Base-by-base conservation (phyloP, 2,797 vertebrate genomes). In the Gymnoscopelus braueri region DNA sequence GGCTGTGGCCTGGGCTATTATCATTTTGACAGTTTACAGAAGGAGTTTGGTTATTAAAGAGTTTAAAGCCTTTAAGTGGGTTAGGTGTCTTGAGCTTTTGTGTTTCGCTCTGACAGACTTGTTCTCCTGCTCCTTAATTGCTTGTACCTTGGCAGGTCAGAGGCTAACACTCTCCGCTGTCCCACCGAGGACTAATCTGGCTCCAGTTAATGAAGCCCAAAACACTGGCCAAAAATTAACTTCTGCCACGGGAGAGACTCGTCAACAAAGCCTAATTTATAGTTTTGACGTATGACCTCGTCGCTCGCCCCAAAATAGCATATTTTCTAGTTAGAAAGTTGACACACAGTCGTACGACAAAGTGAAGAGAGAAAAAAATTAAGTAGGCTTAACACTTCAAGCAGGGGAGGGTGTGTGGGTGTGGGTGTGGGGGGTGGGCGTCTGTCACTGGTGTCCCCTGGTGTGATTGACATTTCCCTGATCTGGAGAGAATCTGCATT, bases 11-110 rank as follows among this genome's bases (percentile, higher is more conserved):
- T 51, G 73, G 70, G 73, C 86, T 74, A 91, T 92, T 88, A 90
- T 84, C 76, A 72, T 86, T 85, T 71, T 92, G 92, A 93, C 92
- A 92, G 90, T 90, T 89, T 87, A 88, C 86, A 86, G 87, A 91
- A 89, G 39, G 39, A 44, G 86, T 90, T 90, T 87, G 83, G 86
- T 90, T 89, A 90, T 90, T 86, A 80, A 81, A 67, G 74, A 81
- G 80, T 83, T 81, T 84, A 81, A 79, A 80, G 82, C 62, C 65
- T 82, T 64, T 85, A 92, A 94, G 90, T 92, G 91, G 90, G 91
- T 92, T 91, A 88, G 84, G 87, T 78, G 86, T 86, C 90, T 84
- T 79, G 91, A 92, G 92, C 89, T 77, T 90, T 86, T 75, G 82
- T 77, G 64, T 76, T 56, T 77, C 84, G 68, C 85, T 53, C 74